Base-by-base conservation (phyloP, 2,888 invertebrate species). In the Rutpela maculata region DNA sequence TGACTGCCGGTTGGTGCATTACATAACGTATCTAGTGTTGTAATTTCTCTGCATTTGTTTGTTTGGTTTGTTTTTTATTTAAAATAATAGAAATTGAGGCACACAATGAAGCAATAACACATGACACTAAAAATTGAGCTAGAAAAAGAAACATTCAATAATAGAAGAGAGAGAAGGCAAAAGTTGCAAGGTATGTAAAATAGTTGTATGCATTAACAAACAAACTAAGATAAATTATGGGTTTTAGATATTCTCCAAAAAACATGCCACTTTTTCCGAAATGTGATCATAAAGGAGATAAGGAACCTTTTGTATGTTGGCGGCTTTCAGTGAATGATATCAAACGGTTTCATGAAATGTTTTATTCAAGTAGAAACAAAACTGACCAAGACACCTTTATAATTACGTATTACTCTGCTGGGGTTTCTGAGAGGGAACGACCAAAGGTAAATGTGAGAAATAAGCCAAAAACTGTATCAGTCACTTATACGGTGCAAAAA, bases 241-340 rank as follows among this genome's bases (percentile, higher is more conserved):
- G 31, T 35, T 35, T 9, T 35, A 55, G 17, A 55, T 55, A 55
- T 55, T 15, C 55, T 55, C 55, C 55, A 55, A 55, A 55, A 55
- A 55, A 17, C 55, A 9, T 55, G 55, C 55, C 55, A 15, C 7
- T 55, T 15, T 55, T n/a, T 15, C 55, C 55, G n/a, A 55, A n/a
- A n/a, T 55, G 55, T 55, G 55, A 7, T 17, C 55, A 55, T 55
- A 1, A 4, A n/a, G 55, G 55, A 55, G 17, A 55, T 1, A n/a
- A 55, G 15, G n/a, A 65, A 18, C 35, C 43, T 17, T 65, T 38
- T 65, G 17, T n/a, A 18, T 65, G 65, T 17, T 43, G 38, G 38
- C 35, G 19, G n/a, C n/a, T 65, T 11, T 38, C 18, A 12, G 17
- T 65, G 38, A 26, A 43, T 15, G 65, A 65, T 38, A 17, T 65